Base-by-base conservation (phyloP, 1,140 invertebrate species). In the Aphaenogaster rudis region DNA sequence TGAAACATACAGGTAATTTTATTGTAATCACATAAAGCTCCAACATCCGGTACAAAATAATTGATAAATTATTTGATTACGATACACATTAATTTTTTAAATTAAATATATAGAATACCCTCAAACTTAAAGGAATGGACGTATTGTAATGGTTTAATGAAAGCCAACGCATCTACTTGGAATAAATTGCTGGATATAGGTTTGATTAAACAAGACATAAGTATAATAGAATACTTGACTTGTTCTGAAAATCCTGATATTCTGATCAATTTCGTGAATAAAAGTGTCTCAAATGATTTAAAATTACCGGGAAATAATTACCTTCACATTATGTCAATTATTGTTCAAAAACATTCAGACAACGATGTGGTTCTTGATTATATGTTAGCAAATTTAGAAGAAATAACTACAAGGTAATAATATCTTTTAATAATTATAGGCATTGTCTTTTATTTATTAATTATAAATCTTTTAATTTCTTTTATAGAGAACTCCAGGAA, bases 191-290 rank as follows among this genome's bases (percentile, higher is more conserved):
- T 42, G n/a, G 45, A 71, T 39, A 21, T 6, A 7, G 71, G 72
- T 45, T 3, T 61, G 1, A 71, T 45, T 1, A 33, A 52, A 8
- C 54, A 39, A 6, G 7, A 59, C 2, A 0, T 8, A 7, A 0
- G 13, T 5, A 11, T 21, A 52, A 15, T 82, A 45, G 5, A 28
- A 0, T 50, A 28, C 15, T 28, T 93, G 28, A 52, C 76, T n/a
- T 91, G 87, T 7, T 86, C 91, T 0, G 82, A 88, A 82, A 77
- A 93, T 88, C 61, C 74, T 57, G 80, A 78, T 4, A 88, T 92
- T 11, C 71, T 93, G 0, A 42, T 81, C 11, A 52, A 88, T 45
- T 93, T 88, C n/a, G 69, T 92, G 5, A 86, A 78, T 42, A 33
- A 52, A 52, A 67, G 78, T 28, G 0, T 6, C 8, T 42, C 21